Percentiles rank a stretch among this genome's conserved stretches.
Conservation (phyloP, 2,113 vertebrate genomes). For the Corvus hawaiiensis region DNA sequence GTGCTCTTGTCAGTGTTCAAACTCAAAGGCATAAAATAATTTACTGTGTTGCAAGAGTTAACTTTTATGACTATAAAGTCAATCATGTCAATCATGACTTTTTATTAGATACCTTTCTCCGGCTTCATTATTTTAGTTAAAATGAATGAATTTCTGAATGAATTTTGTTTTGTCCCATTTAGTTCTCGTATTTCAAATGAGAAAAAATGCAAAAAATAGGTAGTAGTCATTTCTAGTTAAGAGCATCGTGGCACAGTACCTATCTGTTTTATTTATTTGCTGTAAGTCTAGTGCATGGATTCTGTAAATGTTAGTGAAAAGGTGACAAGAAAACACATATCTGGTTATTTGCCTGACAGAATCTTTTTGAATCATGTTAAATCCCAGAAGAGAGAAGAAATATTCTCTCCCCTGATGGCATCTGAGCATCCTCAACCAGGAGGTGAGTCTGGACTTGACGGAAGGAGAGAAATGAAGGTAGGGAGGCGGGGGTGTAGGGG, state of each 20-base stretch:
- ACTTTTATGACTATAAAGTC: not conserved
- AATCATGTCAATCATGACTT: not conserved
- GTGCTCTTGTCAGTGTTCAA: not conserved
- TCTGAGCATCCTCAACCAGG: not conserved
- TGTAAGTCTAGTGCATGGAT: not conserved
- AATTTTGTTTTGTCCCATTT: not conserved
- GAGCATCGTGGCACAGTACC: not conserved
- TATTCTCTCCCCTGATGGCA: not conserved
- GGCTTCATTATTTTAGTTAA: not conserved
- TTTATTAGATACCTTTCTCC: not conserved
- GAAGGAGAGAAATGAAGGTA: not conserved
- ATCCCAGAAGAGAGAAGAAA: not conserved
- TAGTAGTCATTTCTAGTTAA: not conserved
- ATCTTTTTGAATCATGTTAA: not conserved
- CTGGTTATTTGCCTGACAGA: not conserved
- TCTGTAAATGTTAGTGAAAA: not conserved
- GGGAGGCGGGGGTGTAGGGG: rapidly evolving
- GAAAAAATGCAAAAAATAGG: not conserved
- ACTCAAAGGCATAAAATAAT: not conserved
- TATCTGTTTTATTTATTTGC: not conserved
- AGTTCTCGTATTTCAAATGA: not conserved
- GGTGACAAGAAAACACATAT: not conserved
- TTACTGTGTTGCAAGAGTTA: not conserved
- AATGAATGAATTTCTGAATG: not conserved
- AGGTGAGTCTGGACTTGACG: not conserved